These are phyloP conservation scores for Epicauta chinensis DNA, from an alignment of 1,140 invertebrate genomes.

Conservation along the genomic window DNA sequence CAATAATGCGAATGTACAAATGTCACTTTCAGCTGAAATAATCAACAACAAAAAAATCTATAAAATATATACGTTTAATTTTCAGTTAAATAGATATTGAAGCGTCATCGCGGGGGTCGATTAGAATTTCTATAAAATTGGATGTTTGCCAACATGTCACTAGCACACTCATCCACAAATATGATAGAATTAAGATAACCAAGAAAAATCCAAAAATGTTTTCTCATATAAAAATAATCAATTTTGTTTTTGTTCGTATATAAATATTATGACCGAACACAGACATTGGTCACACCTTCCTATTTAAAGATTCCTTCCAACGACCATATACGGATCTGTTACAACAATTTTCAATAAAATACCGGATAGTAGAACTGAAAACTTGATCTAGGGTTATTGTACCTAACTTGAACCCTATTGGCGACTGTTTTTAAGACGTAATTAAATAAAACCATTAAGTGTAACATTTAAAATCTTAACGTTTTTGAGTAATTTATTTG, in stretches of 20 bases:
- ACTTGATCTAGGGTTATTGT: slow-evolving; percentile 5
- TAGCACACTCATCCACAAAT: too few relatives aligned
- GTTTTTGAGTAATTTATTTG: too few relatives aligned
- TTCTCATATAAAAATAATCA: background rate
- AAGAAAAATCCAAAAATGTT: background rate
- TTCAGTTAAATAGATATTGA: too few relatives aligned
- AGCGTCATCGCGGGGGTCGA: too few relatives aligned
- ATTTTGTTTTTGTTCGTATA: background rate
- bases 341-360: too few relatives aligned
- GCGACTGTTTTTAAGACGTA: slow-evolving; percentile 4
- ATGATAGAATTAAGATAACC: too few relatives aligned
- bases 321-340: too few relatives aligned
- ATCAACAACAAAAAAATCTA: slow-evolving; percentile 35
- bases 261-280: background rate
- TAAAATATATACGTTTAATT: too few relatives aligned
- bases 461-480: too few relatives aligned
- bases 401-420: background rate
- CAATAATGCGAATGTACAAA: slow-evolving; percentile 68
- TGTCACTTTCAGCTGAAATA: slow-evolving; percentile 78
- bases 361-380: background rate
- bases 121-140: background rate
- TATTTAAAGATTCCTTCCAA: too few relatives aligned
- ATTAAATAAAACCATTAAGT: background rate
- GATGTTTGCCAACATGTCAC: background rate
- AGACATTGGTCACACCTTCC: too few relatives aligned